Base-by-base conservation (phyloP, 2,888 invertebrate genomes). In the Hartigia nigra region DNA sequence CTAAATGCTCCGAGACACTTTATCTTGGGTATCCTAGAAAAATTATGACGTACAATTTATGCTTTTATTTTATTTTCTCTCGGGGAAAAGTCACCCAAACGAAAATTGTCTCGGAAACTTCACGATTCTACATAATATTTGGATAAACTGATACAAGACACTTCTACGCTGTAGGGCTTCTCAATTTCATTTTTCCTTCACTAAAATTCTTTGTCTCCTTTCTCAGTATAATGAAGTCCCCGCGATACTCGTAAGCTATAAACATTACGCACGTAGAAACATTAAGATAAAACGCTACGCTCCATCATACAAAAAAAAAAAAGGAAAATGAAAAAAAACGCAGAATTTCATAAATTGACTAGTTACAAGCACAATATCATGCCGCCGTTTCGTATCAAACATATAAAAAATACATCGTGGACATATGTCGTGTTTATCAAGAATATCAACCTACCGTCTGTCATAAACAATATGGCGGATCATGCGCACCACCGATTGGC, bases 311-410 rank as follows among this genome's bases (percentile, higher is more conserved):
- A 87, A 78, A 80, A 79, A 80, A 80, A 84, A 69, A 77, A 80
- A 77, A 79, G 76, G 12, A 74, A 79, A 69, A 70, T 77, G 31
- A 31, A 72, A 34, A 79, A 81, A 79, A 78, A 75, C 76, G 78
- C 79, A 79, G 74, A 84, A 81, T 81, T 83, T 80, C 82, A 83
- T 82, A 81, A 85, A 87, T 89, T 90, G 90, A 90, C 90, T 90
- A 90, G 90, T 90, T 86, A 86, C 84, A 90, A 88, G 89, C 89
- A 87, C 87, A 86, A 87, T 84, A 85, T 85, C 76, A 81, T 84
- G 81, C 82, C 83, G 77, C 78, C 81, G 69, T 81, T 76, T 75
- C 77, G 79, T 74, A 78, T 80, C 70, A 69, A 79, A 79, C 77
- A 77, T 72, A 72, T 72, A 72, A 72, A 72, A 72, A 72, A 34